These are phyloP conservation scores for Psammodynastes pulverulentus DNA, from an alignment of 2,113 vertebrate species.

Conservation along the genomic window DNA sequence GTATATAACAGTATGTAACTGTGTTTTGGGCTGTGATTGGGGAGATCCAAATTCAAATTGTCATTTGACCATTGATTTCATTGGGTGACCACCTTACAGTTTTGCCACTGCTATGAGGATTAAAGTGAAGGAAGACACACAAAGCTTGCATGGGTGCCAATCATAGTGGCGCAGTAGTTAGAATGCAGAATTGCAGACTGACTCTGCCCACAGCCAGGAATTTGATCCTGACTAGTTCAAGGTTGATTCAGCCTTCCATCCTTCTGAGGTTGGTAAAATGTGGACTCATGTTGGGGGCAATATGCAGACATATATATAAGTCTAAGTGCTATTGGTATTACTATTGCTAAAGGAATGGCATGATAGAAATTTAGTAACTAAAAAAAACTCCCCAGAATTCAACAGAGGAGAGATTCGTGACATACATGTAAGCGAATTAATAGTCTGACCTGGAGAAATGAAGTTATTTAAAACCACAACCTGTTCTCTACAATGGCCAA, in stretches of 20 bases:
- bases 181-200: no score
- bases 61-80: neutral
- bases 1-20: neutral
- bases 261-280: no score
- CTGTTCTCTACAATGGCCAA: neutral
- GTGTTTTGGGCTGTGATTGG: neutral
- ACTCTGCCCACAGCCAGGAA: no score
- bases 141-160: neutral
- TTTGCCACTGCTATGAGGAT: neutral
- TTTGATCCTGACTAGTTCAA: no score
- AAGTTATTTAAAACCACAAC: neutral
- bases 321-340: no score
- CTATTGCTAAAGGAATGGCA: neutral
- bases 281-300: no score
- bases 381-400: neutral
- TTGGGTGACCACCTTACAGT: neutral
- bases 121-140: neutral
- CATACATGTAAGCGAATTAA: neutral
- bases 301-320: no score
- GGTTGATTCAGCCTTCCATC: no score
- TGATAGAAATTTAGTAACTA: neutral
- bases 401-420: neutral
- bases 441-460: neutral
- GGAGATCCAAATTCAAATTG: neutral
- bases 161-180: no score